Base-by-base conservation (phyloP, 2,113 vertebrate genomes). In the Orthochromis indermauri region DNA sequence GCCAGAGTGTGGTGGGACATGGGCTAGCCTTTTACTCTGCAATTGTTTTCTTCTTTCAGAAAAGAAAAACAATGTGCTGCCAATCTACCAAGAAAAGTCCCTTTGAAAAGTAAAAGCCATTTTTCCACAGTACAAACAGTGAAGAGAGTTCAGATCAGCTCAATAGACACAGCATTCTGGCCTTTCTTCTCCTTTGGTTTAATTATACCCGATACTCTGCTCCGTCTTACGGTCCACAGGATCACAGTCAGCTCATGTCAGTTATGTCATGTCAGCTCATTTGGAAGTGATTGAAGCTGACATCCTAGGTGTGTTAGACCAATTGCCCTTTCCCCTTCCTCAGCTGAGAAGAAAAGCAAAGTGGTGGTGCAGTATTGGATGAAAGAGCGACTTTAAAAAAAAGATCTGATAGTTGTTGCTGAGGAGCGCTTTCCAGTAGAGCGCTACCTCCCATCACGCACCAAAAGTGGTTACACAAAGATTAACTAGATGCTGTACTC, bases 221-320 rank as follows among this genome's bases (percentile, higher is more conserved):
- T n/a, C 42, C 24, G 33, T 2, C 51, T 40, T 5, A 5, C n/a
- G 85, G 37, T 88, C 49, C 17, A 28, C 17, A 28, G 76, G 42
- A 76, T 90, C 63, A 13, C 63, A 78, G 63, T 49, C 35, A 33
- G 31, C 66, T 3, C 6, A 31, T 42, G 55, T 87, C 81, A 61
- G 84, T 90, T 86, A 55, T 7, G 73, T 87, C 61, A 79, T 81
- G 82, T 86, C 49, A 21, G 47, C 89, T 90, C 87, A 73, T 90
- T 90, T 89, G 71, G 84, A 90, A 82, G 81, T 71, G 87, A 94
- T 86, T 85, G 87, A 86, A 82, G 84, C 11, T 2, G 83, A 90
- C 80, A 13, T 89, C 78, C 40, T 17, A 51, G 33, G 42, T 86
- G 76, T 68, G 54, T 63, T n/a, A 54, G 57, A 47, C 37, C 78